Conservation (phyloP, 2,888 invertebrate genomes). For the Heliconius charithonia region DNA sequence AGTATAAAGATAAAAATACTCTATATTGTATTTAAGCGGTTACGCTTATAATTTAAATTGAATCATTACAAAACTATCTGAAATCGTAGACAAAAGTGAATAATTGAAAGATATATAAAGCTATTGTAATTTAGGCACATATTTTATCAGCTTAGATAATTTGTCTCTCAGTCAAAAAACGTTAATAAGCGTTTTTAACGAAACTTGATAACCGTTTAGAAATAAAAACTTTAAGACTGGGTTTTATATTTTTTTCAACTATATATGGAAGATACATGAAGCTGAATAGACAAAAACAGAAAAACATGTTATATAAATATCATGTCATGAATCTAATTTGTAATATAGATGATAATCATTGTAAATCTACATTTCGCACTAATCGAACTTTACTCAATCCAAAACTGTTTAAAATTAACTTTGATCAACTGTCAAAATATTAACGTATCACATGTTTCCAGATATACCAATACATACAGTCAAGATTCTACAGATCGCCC, state of each 20-base stretch:
- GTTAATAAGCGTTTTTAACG: no score
- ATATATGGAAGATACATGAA: no score
- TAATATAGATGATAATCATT: not conserved
- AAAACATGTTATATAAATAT: not conserved
- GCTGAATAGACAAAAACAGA: not conserved
- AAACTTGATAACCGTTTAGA: no score
- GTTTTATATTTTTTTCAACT: no score
- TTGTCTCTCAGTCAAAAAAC: not conserved
- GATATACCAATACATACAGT: constrained; percentile 99
- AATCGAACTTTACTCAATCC: not conserved
- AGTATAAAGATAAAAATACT: not conserved
- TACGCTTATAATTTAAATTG: not conserved
- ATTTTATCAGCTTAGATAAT: not conserved
- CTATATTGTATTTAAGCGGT: no score
- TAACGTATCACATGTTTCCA: constrained; percentile 60
- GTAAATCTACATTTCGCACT: not conserved
- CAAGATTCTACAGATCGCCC: constrained; percentile 98
- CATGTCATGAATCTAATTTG: not conserved
- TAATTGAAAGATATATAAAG: not conserved
- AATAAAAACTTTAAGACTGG: no score
- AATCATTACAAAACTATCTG: not conserved
- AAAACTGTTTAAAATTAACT: not conserved
- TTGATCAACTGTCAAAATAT: not conserved
- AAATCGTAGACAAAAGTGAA: not conserved
- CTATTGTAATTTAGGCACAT: not conserved